These are phyloP conservation scores for Zygogramma bicolorata DNA, from an alignment of 2,888 invertebrate species.

Conservation along the genomic window DNA sequence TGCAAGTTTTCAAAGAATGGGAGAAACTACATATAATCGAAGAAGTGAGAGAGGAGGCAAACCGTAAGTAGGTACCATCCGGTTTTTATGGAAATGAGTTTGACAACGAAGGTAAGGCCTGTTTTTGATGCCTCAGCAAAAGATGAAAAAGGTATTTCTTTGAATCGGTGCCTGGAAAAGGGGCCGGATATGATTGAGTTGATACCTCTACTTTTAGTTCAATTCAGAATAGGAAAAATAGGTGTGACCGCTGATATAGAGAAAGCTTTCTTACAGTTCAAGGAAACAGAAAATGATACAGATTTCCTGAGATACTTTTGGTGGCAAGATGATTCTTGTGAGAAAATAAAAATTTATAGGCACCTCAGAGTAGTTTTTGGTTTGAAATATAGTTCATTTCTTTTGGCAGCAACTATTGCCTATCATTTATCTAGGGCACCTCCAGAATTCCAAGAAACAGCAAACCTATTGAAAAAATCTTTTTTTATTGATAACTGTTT, in stretches of 20 bases:
- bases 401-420: background rate
- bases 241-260: background rate
- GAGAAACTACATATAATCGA: background rate
- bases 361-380: background rate
- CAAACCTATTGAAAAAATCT: too few relatives aligned
- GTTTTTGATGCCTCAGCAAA: background rate
- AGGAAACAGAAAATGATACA: too few relatives aligned
- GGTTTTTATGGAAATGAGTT: background rate
- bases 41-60: background rate
- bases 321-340: background rate
- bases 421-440: background rate
- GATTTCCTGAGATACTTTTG: background rate
- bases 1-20: background rate
- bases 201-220: background rate
- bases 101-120: background rate
- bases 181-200: background rate
- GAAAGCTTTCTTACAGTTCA: too few relatives aligned
- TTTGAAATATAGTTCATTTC: background rate
- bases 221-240: background rate
- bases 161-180: background rate
- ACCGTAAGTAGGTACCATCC: too few relatives aligned
- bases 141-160: background rate
- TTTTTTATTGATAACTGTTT: too few relatives aligned
- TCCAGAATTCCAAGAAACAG: too few relatives aligned
- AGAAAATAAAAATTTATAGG: background rate